phyloP scores from a whole-genome alignment of 1,140 invertebrate genomes.

The Drosophila lacteicornis region DNA sequence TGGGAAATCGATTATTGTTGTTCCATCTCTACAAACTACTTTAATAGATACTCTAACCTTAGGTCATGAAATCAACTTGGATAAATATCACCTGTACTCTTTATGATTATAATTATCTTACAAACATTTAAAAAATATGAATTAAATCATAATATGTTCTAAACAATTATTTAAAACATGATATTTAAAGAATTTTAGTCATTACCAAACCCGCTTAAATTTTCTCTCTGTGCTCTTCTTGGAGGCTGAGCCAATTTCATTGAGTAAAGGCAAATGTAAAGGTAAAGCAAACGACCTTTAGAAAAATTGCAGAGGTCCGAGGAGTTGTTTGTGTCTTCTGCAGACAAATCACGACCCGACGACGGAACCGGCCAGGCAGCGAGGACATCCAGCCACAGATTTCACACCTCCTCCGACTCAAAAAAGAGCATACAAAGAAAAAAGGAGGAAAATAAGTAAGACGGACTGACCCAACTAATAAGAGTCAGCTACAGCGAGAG shows the following conservation, averaged over 20 bases:
- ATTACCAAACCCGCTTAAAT: not conserved
- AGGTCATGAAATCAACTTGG: no score
- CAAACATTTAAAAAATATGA: no score
- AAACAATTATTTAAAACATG: no score
- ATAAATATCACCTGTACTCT: no score
- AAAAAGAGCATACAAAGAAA: not conserved
- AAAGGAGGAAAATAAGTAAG: constrained; percentile 26
- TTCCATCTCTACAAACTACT: no score
- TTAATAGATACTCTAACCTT: no score
- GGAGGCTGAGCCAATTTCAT: constrained; percentile 61
- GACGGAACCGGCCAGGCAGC: constrained; percentile 27
- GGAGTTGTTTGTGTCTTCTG: constrained; percentile 39
- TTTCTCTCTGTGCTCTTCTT: not conserved
- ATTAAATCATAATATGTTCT: no score
- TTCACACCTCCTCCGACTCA: constrained; percentile 61
- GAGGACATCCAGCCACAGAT: constrained; percentile 30
- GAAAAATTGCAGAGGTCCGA: constrained; percentile 53
- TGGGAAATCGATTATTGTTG: no score
- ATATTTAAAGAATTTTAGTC: no score
- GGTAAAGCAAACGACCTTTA: constrained; percentile 72
- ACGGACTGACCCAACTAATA: constrained; percentile 78
- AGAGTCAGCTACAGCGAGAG: constrained; percentile 57
- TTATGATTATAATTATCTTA: not conserved
- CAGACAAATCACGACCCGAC: constrained; percentile 78
- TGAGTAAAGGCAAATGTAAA: constrained; percentile 66